These are phyloP conservation scores for Epiblema foenella DNA, from an alignment of 2,888 invertebrate genomes.

Conservation along the genomic window DNA sequence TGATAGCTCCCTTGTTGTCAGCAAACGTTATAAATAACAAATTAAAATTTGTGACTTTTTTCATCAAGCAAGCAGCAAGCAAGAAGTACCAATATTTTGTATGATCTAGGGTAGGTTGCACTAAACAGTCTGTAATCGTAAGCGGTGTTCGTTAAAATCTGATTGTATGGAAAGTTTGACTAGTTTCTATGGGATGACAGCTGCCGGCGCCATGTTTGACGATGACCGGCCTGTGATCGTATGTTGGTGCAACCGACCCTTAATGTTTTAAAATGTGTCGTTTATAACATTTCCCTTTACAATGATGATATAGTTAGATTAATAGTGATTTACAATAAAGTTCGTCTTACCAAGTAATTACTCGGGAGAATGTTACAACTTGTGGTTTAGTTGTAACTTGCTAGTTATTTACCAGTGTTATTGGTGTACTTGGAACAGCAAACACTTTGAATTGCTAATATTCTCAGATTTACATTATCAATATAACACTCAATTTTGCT, in stretches of 20 bases:
- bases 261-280: background rate
- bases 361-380: background rate
- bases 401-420: conserved; percentile 4
- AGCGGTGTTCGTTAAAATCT: too few species aligned
- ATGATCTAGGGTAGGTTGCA: too few species aligned
- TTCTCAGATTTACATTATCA: background rate
- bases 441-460: background rate
- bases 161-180: too few species aligned
- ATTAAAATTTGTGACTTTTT: background rate
- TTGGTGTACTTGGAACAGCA: background rate
- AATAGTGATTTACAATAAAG: conserved; percentile 24
- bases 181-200: too few species aligned
- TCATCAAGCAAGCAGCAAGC: too few species aligned
- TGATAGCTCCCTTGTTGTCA: too few species aligned
- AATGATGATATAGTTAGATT: background rate
- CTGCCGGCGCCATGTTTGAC: too few species aligned
- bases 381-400: conserved; percentile 25
- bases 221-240: too few species aligned
- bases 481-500: background rate
- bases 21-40: conserved; percentile 15
- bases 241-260: too few species aligned
- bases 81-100: background rate
- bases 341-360: conserved; percentile 18
- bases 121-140: too few species aligned
- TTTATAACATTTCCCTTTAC: background rate